Evolutionary conservation across 2,888 invertebrate species (phyloP).

Genomic region (Lypha dubia): DNA sequence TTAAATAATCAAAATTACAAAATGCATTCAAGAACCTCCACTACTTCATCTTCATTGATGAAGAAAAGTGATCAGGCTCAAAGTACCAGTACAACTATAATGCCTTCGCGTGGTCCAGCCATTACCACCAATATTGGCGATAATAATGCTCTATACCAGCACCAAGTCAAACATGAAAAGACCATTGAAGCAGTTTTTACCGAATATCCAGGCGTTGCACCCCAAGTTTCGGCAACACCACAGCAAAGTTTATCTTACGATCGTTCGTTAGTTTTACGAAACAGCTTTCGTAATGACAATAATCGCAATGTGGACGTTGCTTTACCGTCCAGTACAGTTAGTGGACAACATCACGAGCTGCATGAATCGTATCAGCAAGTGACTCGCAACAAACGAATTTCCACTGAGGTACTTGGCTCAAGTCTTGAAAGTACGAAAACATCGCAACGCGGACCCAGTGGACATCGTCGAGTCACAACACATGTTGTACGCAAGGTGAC

Average conservation of each 20-base stretch:
- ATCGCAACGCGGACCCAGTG: slow-evolving; percentile 90
- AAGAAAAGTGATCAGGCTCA: slow-evolving; percentile 77
- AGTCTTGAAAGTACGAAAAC: slow-evolving; percentile 93
- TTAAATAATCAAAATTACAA: background rate
- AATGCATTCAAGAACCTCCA: slow-evolving; percentile 76
- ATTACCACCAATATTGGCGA: slow-evolving; percentile 86
- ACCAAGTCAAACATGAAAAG: slow-evolving; percentile 85
- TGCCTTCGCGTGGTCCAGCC: slow-evolving; percentile 84
- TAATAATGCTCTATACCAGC: slow-evolving; percentile 82
- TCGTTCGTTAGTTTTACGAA: slow-evolving; percentile 81
- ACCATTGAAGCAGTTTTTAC: slow-evolving; percentile 85
- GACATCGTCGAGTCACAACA: slow-evolving; percentile 92
- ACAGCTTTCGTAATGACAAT: slow-evolving; percentile 59
- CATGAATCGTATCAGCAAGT: slow-evolving; percentile 87
- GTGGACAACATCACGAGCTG: slow-evolving; percentile 52
- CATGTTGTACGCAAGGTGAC: slow-evolving; percentile 94
- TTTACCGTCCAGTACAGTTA: background rate
- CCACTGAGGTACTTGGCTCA: slow-evolving; percentile 93
- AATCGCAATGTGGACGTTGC: slow-evolving; percentile 1
- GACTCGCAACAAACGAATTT: slow-evolving; percentile 91
- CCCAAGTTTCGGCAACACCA: slow-evolving; percentile 74
- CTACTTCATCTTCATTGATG: slow-evolving; percentile 77
- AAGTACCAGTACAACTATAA: slow-evolving; percentile 53
- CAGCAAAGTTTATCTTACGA: slow-evolving; percentile 83
- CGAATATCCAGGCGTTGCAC: slow-evolving; percentile 81